A percentile compares a stretch with the other conserved stretches of the same genome.
These are phyloP conservation scores for Corythoichthys intestinalis DNA, from an alignment of 2,113 vertebrate genomes.

Conservation along the genomic window DNA sequence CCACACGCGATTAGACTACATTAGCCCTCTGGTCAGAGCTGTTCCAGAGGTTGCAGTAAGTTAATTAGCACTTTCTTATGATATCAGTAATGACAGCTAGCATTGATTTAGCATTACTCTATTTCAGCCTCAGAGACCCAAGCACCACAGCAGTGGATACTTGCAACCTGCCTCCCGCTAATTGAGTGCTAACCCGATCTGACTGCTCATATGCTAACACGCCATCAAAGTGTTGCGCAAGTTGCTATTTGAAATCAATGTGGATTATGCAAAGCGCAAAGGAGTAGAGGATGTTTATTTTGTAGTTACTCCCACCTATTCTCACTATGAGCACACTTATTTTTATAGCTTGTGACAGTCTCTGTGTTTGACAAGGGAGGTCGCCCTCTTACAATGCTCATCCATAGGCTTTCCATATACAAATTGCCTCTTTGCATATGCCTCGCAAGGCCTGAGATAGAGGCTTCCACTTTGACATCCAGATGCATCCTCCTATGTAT, in stretches of 20 bases:
- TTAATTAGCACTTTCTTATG: conserved; percentile 79
- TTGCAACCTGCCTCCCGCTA: conserved; percentile 23
- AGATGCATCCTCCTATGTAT: conserved; percentile 4
- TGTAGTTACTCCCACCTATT: conserved; percentile 13
- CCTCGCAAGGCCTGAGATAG: conserved; percentile 9
- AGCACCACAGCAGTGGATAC: conserved; percentile 41
- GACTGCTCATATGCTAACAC: conserved; percentile 12
- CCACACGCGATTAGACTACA: conserved; percentile 81
- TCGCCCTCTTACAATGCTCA: not conserved
- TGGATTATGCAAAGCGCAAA: conserved; percentile 6
- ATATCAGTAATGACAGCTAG: conserved; percentile 74
- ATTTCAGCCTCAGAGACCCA: conserved; percentile 66
- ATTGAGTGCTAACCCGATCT: conserved; percentile 34
- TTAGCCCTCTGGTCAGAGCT: conserved; percentile 84
- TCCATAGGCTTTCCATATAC: not conserved
- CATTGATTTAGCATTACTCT: conserved; percentile 75
- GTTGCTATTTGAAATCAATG: conserved; percentile 16
- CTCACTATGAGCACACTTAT: conserved; percentile 15
- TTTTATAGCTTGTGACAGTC: conserved; percentile 39
- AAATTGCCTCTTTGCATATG: conserved; percentile 11
- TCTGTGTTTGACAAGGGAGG: conserved; percentile 24
- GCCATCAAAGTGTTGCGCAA: conserved; percentile 1
- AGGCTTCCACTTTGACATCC: conserved; percentile 30
- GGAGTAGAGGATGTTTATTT: conserved; percentile 21
- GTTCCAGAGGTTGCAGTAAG: conserved; percentile 78